Evolutionary conservation across 2,113 vertebrate genomes (phyloP), one percentile per base, ranked within the genome.

Genomic region (Elaphurus davidianus): DNA sequence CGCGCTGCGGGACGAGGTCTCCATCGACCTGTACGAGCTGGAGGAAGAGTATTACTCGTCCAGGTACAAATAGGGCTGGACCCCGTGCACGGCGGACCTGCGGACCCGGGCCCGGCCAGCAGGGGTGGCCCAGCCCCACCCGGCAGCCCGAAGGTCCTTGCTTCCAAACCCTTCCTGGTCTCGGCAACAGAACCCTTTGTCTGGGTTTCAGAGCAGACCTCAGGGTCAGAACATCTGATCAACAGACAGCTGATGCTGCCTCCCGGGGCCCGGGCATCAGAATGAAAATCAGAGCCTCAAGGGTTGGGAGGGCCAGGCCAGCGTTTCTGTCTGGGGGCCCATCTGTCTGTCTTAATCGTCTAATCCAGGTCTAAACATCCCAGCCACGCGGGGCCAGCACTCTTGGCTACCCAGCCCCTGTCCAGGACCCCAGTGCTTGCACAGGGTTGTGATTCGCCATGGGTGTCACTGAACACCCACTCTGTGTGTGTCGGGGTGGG

Each of bases 11-110:
- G 99, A 99, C 7, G 99, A 99, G 99, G 99, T 99, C 90, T 99
- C 99, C 97, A 98, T 99, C n/a, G 99, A 99, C 99, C 99, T 99
- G 52, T 99, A 99, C 82, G 99, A 99, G 99, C 99, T 99, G 97
- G 99, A 99, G 99, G 99, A 99, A 99, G 99, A 99, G 99, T 99
- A 99, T 99, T 99, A 99, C 99, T 99, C 99, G 98, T 99, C 99
- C 99, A 99, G 99, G 99, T 99, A 99, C 99, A 99, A 99, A 99
- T 99, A 99, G 99, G 98, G 98, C 98, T 67, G 98, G 96, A 81
- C 91, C 62, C 93, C 1, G 0, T 9, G 6, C 55, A 3, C 36
- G 67, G 55, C 0, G 3, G 36, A 10, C 90, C 82, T 28, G 86
- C 67, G 30, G 47, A 71, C 28, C 55, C 6, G 25, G 17, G 74